Evolutionary conservation across 2,888 invertebrate species (phyloP).

Genomic region (Campoletis raptor): DNA sequence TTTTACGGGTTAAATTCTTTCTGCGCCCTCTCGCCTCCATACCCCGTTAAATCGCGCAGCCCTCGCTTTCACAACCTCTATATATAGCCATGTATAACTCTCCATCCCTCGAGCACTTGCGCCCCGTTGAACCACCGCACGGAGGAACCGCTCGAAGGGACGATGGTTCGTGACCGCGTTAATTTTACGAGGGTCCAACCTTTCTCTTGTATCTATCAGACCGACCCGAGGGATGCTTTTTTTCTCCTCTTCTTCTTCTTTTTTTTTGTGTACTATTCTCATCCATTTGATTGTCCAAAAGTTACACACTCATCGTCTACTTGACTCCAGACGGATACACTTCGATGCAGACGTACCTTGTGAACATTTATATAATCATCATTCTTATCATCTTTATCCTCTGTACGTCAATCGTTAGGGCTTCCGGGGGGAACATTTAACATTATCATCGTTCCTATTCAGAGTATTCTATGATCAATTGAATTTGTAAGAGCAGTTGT

Average conservation of each 20-base stretch:
- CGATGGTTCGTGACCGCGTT: slow-evolving; percentile 69
- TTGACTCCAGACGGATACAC: slow-evolving; percentile 12
- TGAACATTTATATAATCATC: background rate
- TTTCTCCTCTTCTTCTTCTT: slow-evolving; percentile 11
- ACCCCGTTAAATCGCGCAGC: slow-evolving; percentile 14
- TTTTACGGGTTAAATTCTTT: slow-evolving; percentile 58
- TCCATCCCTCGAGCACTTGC: background rate
- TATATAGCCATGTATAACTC: slow-evolving; percentile 8
- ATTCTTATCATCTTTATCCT: background rate
- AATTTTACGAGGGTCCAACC: slow-evolving; percentile 77
- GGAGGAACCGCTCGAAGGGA: slow-evolving; percentile 51
- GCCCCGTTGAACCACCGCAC: slow-evolving; percentile 29
- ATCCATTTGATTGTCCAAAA: slow-evolving; percentile 30
- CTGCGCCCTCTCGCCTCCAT: slow-evolving; percentile 20
- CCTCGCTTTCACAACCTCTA: slow-evolving; percentile 14
- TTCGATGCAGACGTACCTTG: background rate
- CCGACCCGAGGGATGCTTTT: slow-evolving; percentile 58
- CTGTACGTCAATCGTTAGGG: background rate
- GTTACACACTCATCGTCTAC: slow-evolving; percentile 28
- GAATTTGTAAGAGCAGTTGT: background rate
- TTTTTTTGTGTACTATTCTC: slow-evolving; percentile 9
- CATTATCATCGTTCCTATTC: background rate
- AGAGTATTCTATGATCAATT: background rate
- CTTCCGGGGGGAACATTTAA: background rate
- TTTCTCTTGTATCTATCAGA: slow-evolving; percentile 68